A percentile compares a stretch with the other conserved stretches of the same genome.
Evolutionary conservation across 2,888 invertebrate species (phyloP).

Genomic region (Bellardia pandia): DNA sequence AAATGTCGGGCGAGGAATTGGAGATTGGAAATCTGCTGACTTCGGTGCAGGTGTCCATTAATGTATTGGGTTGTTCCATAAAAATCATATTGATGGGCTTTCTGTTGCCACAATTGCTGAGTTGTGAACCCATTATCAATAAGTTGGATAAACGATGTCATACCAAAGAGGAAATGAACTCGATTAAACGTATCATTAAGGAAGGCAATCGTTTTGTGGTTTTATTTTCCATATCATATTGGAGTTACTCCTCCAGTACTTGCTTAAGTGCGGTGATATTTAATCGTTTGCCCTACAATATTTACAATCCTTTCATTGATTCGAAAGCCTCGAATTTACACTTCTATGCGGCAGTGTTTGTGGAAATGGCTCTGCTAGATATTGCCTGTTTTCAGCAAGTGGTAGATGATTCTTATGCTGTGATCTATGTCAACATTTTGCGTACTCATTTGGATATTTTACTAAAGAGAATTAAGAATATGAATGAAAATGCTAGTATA

Average conservation of each 20-base stretch:
- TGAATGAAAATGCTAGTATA: conserved; percentile 32
- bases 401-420: conserved; percentile 74
- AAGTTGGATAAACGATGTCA: conserved; percentile 74
- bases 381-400: conserved; percentile 74
- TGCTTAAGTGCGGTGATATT: conserved; percentile 71
- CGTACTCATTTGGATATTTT: conserved; percentile 72
- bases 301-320: conserved; percentile 74
- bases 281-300: conserved; percentile 73
- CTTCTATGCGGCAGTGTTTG: conserved; percentile 67
- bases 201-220: conserved; percentile 73
- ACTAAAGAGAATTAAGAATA: conserved; percentile 45
- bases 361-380: conserved; percentile 71
- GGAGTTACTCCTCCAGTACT: conserved; percentile 73
- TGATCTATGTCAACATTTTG: conserved; percentile 73
- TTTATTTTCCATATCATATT: conserved; percentile 72
- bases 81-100: conserved; percentile 74
- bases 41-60: conserved; percentile 73
- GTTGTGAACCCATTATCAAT: conserved; percentile 67
- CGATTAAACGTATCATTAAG: conserved; percentile 58
- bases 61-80: conserved; percentile 73
- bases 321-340: conserved; percentile 68
- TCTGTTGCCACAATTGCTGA: conserved; percentile 69
- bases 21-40: conserved; percentile 74
- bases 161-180: conserved; percentile 55
- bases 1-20: conserved; percentile 63